These are phyloP conservation scores for Brachyptera putata DNA, from an alignment of 2,888 invertebrate species.

Conservation along the genomic window DNA sequence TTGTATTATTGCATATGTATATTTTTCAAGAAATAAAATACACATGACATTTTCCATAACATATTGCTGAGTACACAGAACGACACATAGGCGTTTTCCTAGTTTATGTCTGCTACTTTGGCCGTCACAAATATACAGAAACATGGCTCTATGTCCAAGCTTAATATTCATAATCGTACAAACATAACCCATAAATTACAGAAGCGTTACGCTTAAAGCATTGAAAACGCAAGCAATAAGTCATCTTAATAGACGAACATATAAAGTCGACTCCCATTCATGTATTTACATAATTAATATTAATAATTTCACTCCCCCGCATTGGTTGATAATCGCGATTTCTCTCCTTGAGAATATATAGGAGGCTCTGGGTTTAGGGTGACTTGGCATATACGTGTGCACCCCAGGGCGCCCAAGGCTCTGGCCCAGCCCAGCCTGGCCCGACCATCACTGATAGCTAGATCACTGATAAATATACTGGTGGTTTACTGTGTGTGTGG, in stretches of 20 bases:
- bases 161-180: too few relatives aligned
- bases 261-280: neutral
- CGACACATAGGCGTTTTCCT: too few relatives aligned
- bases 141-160: too few relatives aligned
- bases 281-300: constrained; percentile 9
- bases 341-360: neutral
- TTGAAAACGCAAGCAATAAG: neutral
- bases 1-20: too few relatives aligned
- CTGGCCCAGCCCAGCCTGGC: too few relatives aligned
- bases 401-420: constrained; percentile 1
- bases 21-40: too few relatives aligned
- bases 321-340: neutral
- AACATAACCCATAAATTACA: constrained; percentile 16
- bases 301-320: neutral
- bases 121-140: too few relatives aligned
- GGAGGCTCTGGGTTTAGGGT: neutral
- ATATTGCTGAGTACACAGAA: too few relatives aligned
- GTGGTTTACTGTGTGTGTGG: neutral
- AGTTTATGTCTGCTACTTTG: too few relatives aligned
- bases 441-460: neutral
- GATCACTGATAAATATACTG: neutral
- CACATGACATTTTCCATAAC: too few relatives aligned
- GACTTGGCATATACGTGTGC: neutral
- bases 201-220: constrained; percentile 9
- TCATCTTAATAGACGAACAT: neutral